These are phyloP conservation scores for Catamblyrhynchus diadema DNA, from an alignment of 2,797 vertebrate species.

Conservation along the genomic window DNA sequence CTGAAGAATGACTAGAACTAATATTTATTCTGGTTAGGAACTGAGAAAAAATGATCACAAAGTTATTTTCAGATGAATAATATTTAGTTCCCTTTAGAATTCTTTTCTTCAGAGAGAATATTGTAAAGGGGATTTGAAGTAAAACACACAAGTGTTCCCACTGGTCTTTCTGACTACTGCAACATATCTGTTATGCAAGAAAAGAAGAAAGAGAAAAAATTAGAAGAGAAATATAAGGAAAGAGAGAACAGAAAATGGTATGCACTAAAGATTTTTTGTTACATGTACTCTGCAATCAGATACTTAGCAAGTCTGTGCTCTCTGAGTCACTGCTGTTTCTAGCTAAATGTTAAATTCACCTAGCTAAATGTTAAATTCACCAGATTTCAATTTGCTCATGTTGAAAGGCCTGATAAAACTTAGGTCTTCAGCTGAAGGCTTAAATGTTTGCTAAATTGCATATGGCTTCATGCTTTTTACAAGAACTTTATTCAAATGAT, in stretches of 20 bases:
- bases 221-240: not conserved
- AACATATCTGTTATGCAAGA: not conserved
- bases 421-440: not conserved
- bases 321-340: not conserved
- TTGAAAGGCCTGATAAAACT: not conserved
- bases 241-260: not conserved
- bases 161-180: not conserved
- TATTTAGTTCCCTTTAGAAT: not conserved
- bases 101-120: not conserved
- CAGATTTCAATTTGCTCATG: not conserved
- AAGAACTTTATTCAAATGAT: not conserved
- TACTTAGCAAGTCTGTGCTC: not conserved
- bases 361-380: not conserved
- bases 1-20: not conserved
- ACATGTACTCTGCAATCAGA: not conserved
- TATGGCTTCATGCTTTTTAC: not conserved
- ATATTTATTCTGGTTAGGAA: not conserved
- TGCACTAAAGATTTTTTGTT: not conserved
- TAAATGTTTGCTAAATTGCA: not conserved
- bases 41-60: not conserved
- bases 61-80: not conserved
- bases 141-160: not conserved
- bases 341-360: not conserved
- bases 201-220: not conserved
- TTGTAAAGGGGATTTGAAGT: not conserved